Conservation (phyloP, 1,140 invertebrate species). For the Zaprionus davidi region DNA sequence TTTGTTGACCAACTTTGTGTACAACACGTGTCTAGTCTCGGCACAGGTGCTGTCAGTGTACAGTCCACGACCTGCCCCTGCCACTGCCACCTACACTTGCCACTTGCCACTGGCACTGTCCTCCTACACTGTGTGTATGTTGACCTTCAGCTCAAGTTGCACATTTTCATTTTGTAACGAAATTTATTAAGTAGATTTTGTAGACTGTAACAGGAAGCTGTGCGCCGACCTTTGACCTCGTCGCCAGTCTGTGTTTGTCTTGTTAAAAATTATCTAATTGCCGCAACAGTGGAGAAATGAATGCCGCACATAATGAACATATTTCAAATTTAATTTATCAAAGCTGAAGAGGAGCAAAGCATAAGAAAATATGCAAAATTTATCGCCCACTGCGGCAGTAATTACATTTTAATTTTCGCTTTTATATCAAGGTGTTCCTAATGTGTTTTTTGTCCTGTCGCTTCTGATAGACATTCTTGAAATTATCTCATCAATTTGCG, state of each 20-base stretch:
- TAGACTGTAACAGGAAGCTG: background rate
- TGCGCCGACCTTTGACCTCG: slow-evolving; percentile 27
- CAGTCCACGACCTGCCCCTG: background rate
- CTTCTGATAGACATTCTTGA: too few relatives aligned
- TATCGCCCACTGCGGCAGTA: slow-evolving; percentile 22
- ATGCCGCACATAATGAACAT: slow-evolving; percentile 55
- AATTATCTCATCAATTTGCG: slow-evolving; percentile 1
- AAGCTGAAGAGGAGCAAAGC: slow-evolving; percentile 1
- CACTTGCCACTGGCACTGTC: slow-evolving; percentile 1
- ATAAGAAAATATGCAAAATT: slow-evolving; percentile 23
- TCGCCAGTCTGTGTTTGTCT: background rate
- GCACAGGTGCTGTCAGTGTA: slow-evolving; percentile 65
- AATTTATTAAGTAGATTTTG: slow-evolving; percentile 76
- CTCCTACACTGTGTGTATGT: background rate
- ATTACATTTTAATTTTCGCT: slow-evolving; percentile 61
- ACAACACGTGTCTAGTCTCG: slow-evolving; percentile 41
- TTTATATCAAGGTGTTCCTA: background rate
- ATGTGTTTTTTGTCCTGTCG: background rate
- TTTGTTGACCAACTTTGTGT: slow-evolving; percentile 74
- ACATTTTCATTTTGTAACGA: slow-evolving; percentile 67
- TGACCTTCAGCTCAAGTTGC: slow-evolving; percentile 54
- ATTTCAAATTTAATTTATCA: slow-evolving; percentile 76
- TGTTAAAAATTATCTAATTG: slow-evolving; percentile 52
- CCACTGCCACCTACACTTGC: too few relatives aligned
- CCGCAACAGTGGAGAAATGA: slow-evolving; percentile 40